Conservation (phyloP, 2,797 vertebrate species). For the Prunella strophiata region DNA sequence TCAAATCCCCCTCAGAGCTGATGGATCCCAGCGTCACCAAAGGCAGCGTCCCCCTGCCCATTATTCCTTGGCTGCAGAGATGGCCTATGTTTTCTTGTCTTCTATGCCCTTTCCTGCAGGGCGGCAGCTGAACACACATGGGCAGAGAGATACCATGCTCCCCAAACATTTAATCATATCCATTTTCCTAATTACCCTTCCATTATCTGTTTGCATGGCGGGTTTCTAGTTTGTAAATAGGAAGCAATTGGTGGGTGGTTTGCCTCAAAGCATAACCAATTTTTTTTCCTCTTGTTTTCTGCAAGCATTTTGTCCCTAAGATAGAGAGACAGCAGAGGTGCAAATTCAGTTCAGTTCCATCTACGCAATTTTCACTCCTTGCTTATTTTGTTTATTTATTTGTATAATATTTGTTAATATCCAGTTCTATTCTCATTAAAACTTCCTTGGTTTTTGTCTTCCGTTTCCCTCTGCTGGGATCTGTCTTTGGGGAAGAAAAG, state of each 20-base stretch:
- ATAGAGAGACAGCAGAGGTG: background rate
- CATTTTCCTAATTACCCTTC: background rate
- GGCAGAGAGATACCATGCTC: background rate
- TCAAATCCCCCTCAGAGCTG: background rate
- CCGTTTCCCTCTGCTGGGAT: background rate
- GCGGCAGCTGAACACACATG: background rate
- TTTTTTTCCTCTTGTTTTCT: background rate
- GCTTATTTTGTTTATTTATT: background rate
- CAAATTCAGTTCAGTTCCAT: background rate
- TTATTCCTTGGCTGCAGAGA: background rate
- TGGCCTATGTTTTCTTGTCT: background rate
- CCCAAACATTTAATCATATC: background rate
- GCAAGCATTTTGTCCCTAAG: background rate
- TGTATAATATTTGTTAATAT: background rate
- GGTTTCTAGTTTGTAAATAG: background rate
- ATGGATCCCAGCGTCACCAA: accelerated
- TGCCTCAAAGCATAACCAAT: background rate
- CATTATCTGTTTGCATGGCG: background rate
- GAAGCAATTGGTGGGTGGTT: background rate
- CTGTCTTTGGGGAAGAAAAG: background rate
- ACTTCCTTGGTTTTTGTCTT: background rate
- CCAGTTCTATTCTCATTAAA: background rate
- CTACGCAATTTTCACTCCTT: background rate
- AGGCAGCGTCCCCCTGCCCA: background rate
- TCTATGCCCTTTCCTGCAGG: too few relatives aligned